These are phyloP conservation scores for Acleris cristana DNA, from an alignment of 2,888 invertebrate genomes.

Conservation along the genomic window DNA sequence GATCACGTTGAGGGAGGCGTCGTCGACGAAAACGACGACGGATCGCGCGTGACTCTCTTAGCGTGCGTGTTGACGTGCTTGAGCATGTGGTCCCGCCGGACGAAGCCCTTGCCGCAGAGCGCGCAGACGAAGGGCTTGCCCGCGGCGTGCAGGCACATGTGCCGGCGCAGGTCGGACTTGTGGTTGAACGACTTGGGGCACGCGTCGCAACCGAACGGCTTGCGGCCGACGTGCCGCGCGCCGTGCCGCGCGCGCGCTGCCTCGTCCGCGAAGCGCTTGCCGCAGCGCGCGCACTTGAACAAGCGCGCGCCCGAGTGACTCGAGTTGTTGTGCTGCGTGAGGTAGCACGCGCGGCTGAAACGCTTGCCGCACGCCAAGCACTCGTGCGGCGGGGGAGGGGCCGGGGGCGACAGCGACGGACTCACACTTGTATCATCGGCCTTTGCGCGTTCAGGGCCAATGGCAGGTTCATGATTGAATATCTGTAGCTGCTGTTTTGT, in stretches of 20 bases:
- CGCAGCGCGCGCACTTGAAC: conserved; percentile 92
- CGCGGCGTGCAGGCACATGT: conserved; percentile 93
- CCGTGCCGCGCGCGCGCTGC: conserved; percentile 88
- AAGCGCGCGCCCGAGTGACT: conserved; percentile 94
- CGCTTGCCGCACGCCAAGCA: conserved; percentile 93
- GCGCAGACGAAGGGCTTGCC: conserved; percentile 92
- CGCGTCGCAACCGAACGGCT: conserved; percentile 92
- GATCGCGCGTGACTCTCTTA: conserved; percentile 79
- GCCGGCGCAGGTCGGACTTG: conserved; percentile 93
- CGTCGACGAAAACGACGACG: too few species aligned
- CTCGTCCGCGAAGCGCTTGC: conserved; percentile 91
- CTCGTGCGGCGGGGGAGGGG: conserved; percentile 81
- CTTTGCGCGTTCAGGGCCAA: conserved; percentile 77
- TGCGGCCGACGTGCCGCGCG: conserved; percentile 90
- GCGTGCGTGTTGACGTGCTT: conserved; percentile 93
- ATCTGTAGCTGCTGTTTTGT: conserved; percentile 74
- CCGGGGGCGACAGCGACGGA: conserved; percentile 66
- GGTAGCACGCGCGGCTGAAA: conserved; percentile 93
- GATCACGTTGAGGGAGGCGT: conserved; percentile 47
- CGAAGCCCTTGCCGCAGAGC: conserved; percentile 93
- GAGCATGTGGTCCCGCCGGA: conserved; percentile 95
- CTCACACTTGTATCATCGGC: conserved; percentile 68
- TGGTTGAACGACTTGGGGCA: conserved; percentile 96
- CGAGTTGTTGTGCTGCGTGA: conserved; percentile 95
- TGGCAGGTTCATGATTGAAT: conserved; percentile 77